Conservation (phyloP, 2,888 invertebrate species). For the Tyria jacobaeae region DNA sequence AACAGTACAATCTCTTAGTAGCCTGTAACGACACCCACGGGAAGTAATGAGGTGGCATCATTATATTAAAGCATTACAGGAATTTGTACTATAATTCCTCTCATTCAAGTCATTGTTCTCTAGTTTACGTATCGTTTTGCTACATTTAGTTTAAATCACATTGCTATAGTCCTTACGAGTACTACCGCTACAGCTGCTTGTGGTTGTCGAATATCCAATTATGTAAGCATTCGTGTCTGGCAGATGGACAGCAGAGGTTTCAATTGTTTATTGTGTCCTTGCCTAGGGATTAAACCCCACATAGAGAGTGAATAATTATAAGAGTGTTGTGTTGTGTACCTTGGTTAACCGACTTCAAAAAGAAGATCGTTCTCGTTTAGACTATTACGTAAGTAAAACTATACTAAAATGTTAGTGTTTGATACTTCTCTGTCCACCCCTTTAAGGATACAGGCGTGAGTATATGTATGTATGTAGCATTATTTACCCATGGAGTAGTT, state of each 20-base stretch:
- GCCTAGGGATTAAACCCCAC: not conserved
- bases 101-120: not conserved
- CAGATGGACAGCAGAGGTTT: not conserved
- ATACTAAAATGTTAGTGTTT: too few relatives aligned
- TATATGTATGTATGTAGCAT: too few relatives aligned
- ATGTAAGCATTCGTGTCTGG: conserved; percentile 1
- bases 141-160: conserved; percentile 1
- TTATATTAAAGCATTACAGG: not conserved
- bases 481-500: too few relatives aligned
- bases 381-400: too few relatives aligned
- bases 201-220: conserved; percentile 3
- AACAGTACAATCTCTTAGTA: too few relatives aligned
- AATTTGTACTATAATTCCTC: not conserved
- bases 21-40: too few relatives aligned
- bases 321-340: not conserved
- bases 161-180: not conserved
- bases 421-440: too few relatives aligned
- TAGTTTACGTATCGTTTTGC: not conserved
- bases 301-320: not conserved
- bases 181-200: not conserved
- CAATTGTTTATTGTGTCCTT: not conserved
- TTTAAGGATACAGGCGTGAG: too few relatives aligned
- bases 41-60: too few relatives aligned
- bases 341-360: not conserved
- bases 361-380: too few relatives aligned